Evolutionary conservation across 2,797 vertebrate species (phyloP), one percentile per base, ranked within the genome.

Genomic region (Parauchenoglanis ngamensis): DNA sequence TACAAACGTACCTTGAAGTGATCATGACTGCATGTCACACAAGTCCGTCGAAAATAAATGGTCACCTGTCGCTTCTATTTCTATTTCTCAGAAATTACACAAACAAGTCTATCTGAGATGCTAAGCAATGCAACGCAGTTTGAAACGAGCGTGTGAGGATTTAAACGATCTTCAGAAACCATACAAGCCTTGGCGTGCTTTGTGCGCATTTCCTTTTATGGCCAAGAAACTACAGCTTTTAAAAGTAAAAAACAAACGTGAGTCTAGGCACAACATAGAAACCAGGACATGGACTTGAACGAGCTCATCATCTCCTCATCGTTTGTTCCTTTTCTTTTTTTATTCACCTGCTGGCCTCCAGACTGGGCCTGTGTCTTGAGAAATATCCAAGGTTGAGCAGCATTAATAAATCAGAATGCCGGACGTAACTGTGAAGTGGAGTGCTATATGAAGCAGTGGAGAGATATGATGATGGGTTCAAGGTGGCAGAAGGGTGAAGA

Each of bases 401-500:
- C 80, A 86, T 91, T 86, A 89, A 83, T 54, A 87, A 89, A 89
- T 76, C 86, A 88, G 85, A 75, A 78, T 59, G 81, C 75, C 21
- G 46, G 87, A 75, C 59, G 23, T 52, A 70, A 82, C 75, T n/a
- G 80, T 40, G 80, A 89, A 86, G 85, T 75, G 56, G 70, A 82
- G 83, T 86, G 81, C 70, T 82, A 87, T 79, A 87, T 85, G 88
- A 89, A 90, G 86, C 83, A 40, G 61, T 44, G 28, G 80, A 81
- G 56, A 86, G 86, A 85, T 85, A 85, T 90, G 92, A 93, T 82
- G 89, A 91, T 87, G 93, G 90, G 94, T 92, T 92, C 90, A 92
- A 93, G 91, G 92, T 91, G 92, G 92, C 88, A 85, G 89, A 88
- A 87, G 88, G 67, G 87, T 88, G 90, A 90, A 92, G 90, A 90